These are phyloP conservation scores for Ichneumoninae sp. DNA, from an alignment of 2,888 invertebrate genomes.

Conservation along the genomic window DNA sequence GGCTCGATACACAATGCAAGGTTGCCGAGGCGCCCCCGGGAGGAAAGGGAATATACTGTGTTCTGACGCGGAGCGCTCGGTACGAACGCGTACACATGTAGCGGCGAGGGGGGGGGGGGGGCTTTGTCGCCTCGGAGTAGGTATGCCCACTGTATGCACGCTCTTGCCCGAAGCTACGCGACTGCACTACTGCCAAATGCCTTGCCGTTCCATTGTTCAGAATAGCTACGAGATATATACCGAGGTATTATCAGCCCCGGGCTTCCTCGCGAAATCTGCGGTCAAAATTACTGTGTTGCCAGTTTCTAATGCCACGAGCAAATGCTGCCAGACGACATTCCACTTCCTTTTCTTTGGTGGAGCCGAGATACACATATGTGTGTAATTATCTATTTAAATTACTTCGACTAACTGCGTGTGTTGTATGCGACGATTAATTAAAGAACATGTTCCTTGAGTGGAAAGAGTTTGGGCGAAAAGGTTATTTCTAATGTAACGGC, in stretches of 20 bases:
- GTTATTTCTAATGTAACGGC: conserved; percentile 23
- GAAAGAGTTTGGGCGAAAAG: no score
- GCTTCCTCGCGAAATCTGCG: conserved; percentile 36
- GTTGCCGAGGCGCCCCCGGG: conserved; percentile 5
- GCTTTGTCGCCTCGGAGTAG: conserved; percentile 43
- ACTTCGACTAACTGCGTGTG: background rate
- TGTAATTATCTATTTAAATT: no score
- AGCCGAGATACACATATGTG: no score
- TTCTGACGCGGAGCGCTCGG: background rate
- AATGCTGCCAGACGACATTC: conserved; percentile 23
- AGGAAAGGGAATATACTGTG: conserved; percentile 6
- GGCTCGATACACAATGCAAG: conserved; percentile 27
- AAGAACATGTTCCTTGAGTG: no score
- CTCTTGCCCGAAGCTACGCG: conserved; percentile 24
- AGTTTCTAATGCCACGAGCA: conserved; percentile 35
- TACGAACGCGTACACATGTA: conserved; percentile 2
- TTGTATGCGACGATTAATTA: background rate
- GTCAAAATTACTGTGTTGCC: conserved; percentile 36
- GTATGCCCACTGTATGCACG: conserved; percentile 40
- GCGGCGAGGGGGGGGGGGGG: background rate
- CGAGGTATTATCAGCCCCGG: conserved; percentile 33
- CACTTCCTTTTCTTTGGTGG: background rate
- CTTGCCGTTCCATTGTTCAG: conserved; percentile 57
- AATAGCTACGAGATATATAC: conserved; percentile 35
- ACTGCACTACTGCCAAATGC: conserved; percentile 56